Evolutionary conservation across 2,888 invertebrate species (phyloP).

Genomic region (Synanthedon andrenaeformis): DNA sequence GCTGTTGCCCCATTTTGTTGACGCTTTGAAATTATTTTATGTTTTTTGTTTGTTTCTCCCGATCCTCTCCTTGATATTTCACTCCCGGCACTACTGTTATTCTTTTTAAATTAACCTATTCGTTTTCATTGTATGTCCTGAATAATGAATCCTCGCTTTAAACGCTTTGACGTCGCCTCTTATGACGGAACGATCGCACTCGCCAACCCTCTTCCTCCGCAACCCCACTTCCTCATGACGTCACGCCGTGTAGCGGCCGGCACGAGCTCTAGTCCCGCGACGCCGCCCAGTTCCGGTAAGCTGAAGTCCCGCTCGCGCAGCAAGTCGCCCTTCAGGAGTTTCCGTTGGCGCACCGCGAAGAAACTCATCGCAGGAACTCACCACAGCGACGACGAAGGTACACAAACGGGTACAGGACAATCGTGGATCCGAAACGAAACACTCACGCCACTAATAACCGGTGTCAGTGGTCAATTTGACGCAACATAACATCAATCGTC

Average conservation of each 20-base stretch:
- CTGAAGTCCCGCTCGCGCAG: constrained; percentile 89
- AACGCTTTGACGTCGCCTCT: too few species aligned
- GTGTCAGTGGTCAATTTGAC: not conserved
- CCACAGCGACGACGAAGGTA: constrained; percentile 86
- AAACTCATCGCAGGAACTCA: constrained; percentile 75
- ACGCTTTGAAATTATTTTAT: constrained; percentile 61
- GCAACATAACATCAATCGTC: too few species aligned
- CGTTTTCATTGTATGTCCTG: constrained; percentile 6
- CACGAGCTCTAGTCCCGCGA: constrained; percentile 52
- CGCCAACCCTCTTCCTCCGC: not conserved
- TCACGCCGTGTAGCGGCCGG: constrained; percentile 34
- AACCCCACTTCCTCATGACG: not conserved
- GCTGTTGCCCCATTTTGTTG: constrained; percentile 53
- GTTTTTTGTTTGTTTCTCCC: constrained; percentile 35
- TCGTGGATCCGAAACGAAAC: constrained; percentile 23
- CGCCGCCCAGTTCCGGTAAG: constrained; percentile 71
- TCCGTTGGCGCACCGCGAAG: constrained; percentile 88
- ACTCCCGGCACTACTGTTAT: constrained; percentile 4
- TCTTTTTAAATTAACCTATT: not conserved
- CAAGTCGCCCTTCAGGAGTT: constrained; percentile 94
- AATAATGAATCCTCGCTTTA: not conserved
- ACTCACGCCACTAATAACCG: constrained; percentile 3
- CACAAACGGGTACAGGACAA: constrained; percentile 40
- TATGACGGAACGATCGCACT: not conserved
- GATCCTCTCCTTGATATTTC: constrained; percentile 11